Evolutionary conservation across 2,888 invertebrate genomes (phyloP), one percentile per base, ranked within the genome.

Genomic region (Schizaphis graminum): DNA sequence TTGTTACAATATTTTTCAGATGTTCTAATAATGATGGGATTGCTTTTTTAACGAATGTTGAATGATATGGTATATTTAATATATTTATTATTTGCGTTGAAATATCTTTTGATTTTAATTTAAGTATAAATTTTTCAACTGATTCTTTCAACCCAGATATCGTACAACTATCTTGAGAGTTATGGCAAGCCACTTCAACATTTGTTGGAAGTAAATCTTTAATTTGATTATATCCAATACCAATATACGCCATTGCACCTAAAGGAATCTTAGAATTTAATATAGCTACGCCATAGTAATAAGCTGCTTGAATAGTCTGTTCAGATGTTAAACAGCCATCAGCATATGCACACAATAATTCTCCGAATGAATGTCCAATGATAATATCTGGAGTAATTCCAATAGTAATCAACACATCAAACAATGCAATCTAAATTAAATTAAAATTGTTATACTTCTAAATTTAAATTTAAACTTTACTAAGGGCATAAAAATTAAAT

Each of bases 291-390:
- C 98, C 98, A 95, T 98, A 96, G 96, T 97, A 98, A 96, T 98
- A 98, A 0, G 99, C 98, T 0, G 97, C 97, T 21, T 98, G 96
- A 94, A 99, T 97, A 96, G 98, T 98, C 96, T 99, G 98, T 95
- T 98, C 98, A 0, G 97, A 97, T 0, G 98, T 98, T 95, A 99
- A 97, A 95, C 98, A 98, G 0, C 98, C 98, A 96, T 99, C 99
- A 4, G 98, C 99, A 96, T 99, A 99, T 0, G 98, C 99, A 96
- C 99, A 99, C 1, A 98, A 99, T 13, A 99, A 96, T 96, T 99
- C 99, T 47, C 99, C 99, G 0, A 98, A 98, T 21, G 99, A 99
- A 96, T 99, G 99, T 3, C 99, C 98, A 94, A 98, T 97, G 94
- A 98, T 97, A 28, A 97, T 97, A 96, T 98, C 97, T 1, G 98